Evolutionary conservation across 2,797 vertebrate genomes (phyloP).

Genomic region (Spinibarbus caldwelli): DNA sequence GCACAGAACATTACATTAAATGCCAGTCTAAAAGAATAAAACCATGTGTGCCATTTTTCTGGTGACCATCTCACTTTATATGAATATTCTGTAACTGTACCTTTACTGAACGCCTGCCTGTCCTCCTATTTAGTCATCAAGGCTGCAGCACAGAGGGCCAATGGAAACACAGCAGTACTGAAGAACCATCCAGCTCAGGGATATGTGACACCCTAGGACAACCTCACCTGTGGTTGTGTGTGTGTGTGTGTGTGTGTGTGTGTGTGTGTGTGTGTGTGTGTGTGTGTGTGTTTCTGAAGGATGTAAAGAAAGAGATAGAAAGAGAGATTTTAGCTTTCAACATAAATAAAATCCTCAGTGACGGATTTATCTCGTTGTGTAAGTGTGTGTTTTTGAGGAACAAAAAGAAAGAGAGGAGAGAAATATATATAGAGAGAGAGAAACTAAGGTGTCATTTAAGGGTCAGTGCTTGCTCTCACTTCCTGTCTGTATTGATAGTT

Average conservation of each 20-base stretch:
- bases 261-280: conserved; percentile 25
- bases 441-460: conserved; percentile 73
- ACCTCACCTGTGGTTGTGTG: conserved; percentile 65
- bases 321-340: not conserved
- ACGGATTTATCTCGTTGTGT: conserved; percentile 10
- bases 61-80: not conserved
- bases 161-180: conserved; percentile 31
- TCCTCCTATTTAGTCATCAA: conserved; percentile 34
- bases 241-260: conserved; percentile 19
- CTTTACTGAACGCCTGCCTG: not conserved
- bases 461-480: conserved; percentile 75
- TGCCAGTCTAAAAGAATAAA: not conserved
- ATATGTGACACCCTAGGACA: conserved; percentile 69
- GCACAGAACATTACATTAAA: not conserved
- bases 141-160: conserved; percentile 34
- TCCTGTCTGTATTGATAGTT: conserved; percentile 80
- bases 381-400: conserved; percentile 23
- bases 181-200: conserved; percentile 67
- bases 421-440: conserved; percentile 70
- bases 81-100: conserved; percentile 29
- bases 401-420: not conserved
- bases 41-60: not conserved
- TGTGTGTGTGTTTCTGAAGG: conserved; percentile 12
- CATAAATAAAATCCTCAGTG: conserved; percentile 19
- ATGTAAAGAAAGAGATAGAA: not conserved